phyloP scores from a whole-genome alignment of 2,888 invertebrate species.

The Andrena fulva region DNA sequence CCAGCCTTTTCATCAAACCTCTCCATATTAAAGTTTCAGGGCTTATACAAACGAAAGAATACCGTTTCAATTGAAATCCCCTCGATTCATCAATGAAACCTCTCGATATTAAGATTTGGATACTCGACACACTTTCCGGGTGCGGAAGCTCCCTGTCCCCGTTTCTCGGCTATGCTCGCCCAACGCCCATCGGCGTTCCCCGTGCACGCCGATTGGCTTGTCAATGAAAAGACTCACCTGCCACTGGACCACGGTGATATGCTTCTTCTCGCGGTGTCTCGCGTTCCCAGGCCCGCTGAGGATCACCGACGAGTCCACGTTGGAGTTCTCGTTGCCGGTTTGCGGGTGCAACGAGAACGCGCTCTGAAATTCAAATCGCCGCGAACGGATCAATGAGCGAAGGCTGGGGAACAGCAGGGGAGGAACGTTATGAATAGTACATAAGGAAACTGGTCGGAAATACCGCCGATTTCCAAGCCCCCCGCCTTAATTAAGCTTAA shows the following conservation, averaged over 20 bases:
- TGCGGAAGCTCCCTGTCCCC: neutral
- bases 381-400: neutral
- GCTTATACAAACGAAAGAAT: too few species aligned
- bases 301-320: conserved; percentile 84
- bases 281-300: conserved; percentile 86
- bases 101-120: too few species aligned
- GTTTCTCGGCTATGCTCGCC: neutral
- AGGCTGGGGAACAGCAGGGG: neutral
- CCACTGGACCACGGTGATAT: conserved; percentile 85
- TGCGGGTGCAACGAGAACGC: conserved; percentile 86
- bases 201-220: too few species aligned
- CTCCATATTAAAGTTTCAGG: too few species aligned
- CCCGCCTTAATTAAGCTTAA: conserved; percentile 9
- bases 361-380: conserved; percentile 83
- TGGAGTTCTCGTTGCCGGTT: conserved; percentile 81
- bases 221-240: conserved; percentile 78
- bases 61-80: neutral
- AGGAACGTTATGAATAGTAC: neutral
- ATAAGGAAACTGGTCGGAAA: neutral
- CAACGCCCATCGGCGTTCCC: too few species aligned
- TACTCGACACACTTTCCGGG: too few species aligned
- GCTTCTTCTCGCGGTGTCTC: conserved; percentile 84
- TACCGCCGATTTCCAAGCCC: neutral
- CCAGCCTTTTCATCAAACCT: too few species aligned
- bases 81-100: too few species aligned